Percentiles rank a stretch among this genome's conserved stretches.
Conservation (phyloP, 2,888 invertebrate species). For the Noctua comes region DNA sequence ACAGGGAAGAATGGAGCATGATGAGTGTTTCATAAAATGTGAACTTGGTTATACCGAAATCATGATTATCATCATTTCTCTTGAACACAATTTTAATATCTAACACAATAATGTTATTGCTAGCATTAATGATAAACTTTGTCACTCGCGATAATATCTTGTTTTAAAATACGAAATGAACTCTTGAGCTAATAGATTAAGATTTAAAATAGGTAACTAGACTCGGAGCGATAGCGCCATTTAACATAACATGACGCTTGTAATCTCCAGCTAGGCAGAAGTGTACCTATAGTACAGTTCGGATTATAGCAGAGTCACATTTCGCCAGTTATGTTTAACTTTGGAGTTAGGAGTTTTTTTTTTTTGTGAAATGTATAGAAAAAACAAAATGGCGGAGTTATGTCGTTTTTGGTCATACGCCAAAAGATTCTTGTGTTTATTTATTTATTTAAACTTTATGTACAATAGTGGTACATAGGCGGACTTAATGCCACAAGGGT, state of each 20-base stretch:
- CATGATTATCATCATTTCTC: not conserved
- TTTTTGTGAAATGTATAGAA: too few relatives aligned
- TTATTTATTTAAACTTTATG: too few relatives aligned
- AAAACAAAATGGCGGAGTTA: too few relatives aligned
- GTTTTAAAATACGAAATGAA: slow-evolving; percentile 9
- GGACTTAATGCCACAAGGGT: too few relatives aligned
- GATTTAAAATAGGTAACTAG: not conserved
- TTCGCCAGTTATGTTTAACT: too few relatives aligned
- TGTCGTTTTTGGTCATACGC: too few relatives aligned
- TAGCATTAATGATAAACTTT: slow-evolving; percentile 29
- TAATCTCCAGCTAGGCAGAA: not conserved
- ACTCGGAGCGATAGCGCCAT: not conserved
- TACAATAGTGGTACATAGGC: too few relatives aligned
- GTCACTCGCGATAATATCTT: not conserved
- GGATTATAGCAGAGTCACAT: too few relatives aligned
- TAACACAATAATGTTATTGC: slow-evolving; percentile 6
- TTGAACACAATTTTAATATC: not conserved
- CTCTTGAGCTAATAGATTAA: slow-evolving; percentile 31
- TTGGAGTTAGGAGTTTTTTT: too few relatives aligned
- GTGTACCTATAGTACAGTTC: not conserved
- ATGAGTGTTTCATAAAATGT: not conserved
- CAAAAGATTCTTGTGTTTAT: too few relatives aligned
- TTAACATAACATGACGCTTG: not conserved
- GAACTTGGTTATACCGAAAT: not conserved
- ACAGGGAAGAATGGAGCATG: too few relatives aligned